Evolutionary conservation across 2,888 invertebrate species (phyloP).

Genomic region (Arctia plantaginis): DNA sequence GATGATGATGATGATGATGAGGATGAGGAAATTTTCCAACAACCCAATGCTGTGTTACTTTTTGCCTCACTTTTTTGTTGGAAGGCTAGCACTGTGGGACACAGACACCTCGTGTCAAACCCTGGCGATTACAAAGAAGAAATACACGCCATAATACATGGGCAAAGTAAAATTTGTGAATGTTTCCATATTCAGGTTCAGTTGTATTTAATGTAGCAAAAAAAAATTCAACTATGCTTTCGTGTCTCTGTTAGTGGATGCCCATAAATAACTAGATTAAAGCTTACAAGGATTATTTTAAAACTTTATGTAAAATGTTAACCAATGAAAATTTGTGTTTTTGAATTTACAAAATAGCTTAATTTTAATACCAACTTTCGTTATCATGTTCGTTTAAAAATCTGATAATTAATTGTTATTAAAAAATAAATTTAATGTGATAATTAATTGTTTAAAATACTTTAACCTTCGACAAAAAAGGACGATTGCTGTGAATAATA

Average conservation of each 20-base stretch:
- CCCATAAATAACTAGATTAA: constrained; percentile 44
- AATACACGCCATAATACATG: constrained; percentile 52
- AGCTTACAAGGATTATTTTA: constrained; percentile 8
- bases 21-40: too few relatives aligned
- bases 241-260: constrained; percentile 41
- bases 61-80: constrained; percentile 19
- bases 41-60: constrained; percentile 38
- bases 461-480: too few relatives aligned
- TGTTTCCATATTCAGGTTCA: constrained; percentile 30
- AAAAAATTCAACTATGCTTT: constrained; percentile 25
- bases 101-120: constrained; percentile 30
- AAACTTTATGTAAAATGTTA: background rate
- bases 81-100: constrained; percentile 32
- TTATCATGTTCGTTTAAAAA: background rate
- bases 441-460: too few relatives aligned
- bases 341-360: background rate
- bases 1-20: too few relatives aligned
- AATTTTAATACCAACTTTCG: background rate
- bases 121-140: constrained; percentile 27
- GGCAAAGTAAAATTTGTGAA: constrained; percentile 30
- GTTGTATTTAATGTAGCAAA: constrained; percentile 36
- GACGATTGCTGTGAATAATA: too few relatives aligned
- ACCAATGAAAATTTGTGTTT: background rate
- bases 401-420: background rate
- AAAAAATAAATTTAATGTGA: background rate